Conservation (phyloP, 2,113 vertebrate species). For the Megatriorchis doriae region DNA sequence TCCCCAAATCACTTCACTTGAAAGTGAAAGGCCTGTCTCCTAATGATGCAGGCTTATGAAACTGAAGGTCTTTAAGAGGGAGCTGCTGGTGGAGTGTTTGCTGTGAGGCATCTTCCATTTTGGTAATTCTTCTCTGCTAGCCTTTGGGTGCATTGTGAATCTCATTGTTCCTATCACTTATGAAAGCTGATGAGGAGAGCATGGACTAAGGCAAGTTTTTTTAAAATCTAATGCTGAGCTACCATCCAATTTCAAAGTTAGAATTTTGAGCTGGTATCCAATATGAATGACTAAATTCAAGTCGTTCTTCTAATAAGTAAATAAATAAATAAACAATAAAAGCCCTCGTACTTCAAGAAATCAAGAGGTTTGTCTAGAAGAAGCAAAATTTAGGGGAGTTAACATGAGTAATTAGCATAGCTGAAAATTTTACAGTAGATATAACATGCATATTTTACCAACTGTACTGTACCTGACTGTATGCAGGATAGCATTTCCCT, state of each 20-base stretch:
- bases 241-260: not conserved
- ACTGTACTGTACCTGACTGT: not conserved
- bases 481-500: not conserved
- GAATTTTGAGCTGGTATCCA: not conserved
- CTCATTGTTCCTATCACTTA: not conserved
- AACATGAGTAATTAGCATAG: not conserved
- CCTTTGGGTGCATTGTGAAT: not conserved
- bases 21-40: not conserved
- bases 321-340: not conserved
- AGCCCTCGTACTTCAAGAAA: not conserved
- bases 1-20: not conserved
- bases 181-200: not conserved
- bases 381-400: not conserved
- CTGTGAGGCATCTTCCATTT: not conserved
- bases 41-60: not conserved
- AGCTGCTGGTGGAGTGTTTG: not conserved
- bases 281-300: not conserved
- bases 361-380: not conserved
- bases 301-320: not conserved
- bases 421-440: not conserved
- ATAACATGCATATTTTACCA: not conserved
- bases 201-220: not conserved
- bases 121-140: not conserved
- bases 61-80: not conserved
- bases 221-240: not conserved